Evolutionary conservation across 2,797 vertebrate species (phyloP).

Genomic region (Enteromius unitaeniatus): DNA sequence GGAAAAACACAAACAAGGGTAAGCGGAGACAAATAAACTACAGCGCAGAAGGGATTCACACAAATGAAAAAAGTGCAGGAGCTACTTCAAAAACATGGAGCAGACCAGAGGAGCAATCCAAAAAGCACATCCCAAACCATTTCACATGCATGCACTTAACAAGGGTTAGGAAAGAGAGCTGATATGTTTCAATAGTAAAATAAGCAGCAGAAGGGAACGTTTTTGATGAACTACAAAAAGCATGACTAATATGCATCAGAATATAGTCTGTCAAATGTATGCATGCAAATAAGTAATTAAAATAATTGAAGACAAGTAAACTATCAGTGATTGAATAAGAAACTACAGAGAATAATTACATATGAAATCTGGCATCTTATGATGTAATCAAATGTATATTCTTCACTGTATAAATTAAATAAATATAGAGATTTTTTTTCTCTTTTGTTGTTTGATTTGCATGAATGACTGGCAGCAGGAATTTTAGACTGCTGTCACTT

Average conservation of each 20-base stretch:
- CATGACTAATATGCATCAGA: not conserved
- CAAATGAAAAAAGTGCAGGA: not conserved
- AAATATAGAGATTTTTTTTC: not conserved
- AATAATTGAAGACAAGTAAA: not conserved
- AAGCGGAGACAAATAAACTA: conserved; percentile 65
- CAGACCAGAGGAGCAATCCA: not conserved
- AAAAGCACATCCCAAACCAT: conserved; percentile 18
- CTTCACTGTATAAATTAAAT: not conserved
- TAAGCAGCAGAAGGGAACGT: not conserved
- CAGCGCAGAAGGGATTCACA: conserved; percentile 50
- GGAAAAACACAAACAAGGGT: conserved; percentile 64
- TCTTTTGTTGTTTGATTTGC: not conserved
- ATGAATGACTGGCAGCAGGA: not conserved
- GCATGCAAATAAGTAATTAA: not conserved
- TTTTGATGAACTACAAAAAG: not conserved
- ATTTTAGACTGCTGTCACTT: not conserved
- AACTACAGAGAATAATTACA: not conserved
- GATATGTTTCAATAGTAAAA: not conserved
- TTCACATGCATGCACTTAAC: conserved; percentile 20
- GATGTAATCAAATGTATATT: too few species aligned
- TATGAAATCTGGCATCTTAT: too few species aligned
- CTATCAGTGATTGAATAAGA: not conserved
- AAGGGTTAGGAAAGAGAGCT: not conserved
- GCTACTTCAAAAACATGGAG: conserved; percentile 12
- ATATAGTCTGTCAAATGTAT: not conserved